These are phyloP conservation scores for Esperia sulphurella DNA, from an alignment of 2,888 invertebrate species.

Conservation along the genomic window DNA sequence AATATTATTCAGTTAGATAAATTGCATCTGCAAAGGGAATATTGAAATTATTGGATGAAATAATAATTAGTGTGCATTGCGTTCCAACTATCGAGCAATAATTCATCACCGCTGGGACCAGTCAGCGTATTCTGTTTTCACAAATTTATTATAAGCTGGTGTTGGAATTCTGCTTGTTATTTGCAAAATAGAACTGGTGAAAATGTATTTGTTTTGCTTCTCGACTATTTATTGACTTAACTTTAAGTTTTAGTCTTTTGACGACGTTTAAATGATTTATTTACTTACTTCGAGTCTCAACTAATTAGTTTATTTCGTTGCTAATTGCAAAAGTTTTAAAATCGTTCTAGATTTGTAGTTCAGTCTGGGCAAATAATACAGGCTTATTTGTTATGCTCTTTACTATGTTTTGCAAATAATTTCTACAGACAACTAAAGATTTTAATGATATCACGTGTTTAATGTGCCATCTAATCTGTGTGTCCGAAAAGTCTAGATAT, in stretches of 20 bases:
- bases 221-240: background rate
- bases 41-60: constrained; percentile 21
- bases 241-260: background rate
- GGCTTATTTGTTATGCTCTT: too few species aligned
- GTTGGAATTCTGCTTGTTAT: background rate
- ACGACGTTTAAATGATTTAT: background rate
- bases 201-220: background rate
- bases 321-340: too few species aligned
- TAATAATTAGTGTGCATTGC: constrained; percentile 20
- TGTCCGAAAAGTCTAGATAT: too few species aligned
- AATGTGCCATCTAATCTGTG: too few species aligned
- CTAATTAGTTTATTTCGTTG: background rate
- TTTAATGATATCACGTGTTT: too few species aligned
- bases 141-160: constrained; percentile 9
- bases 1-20: constrained; percentile 3
- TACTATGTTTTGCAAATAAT: too few species aligned
- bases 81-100: constrained; percentile 13
- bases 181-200: background rate
- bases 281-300: background rate
- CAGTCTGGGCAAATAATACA: too few species aligned
- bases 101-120: constrained; percentile 15
- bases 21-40: constrained; percentile 14
- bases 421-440: too few species aligned
- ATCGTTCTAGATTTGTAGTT: too few species aligned
- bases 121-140: constrained; percentile 13